Evolutionary conservation across 2,888 invertebrate species (phyloP).

Genomic region (Sesamia inferens): DNA sequence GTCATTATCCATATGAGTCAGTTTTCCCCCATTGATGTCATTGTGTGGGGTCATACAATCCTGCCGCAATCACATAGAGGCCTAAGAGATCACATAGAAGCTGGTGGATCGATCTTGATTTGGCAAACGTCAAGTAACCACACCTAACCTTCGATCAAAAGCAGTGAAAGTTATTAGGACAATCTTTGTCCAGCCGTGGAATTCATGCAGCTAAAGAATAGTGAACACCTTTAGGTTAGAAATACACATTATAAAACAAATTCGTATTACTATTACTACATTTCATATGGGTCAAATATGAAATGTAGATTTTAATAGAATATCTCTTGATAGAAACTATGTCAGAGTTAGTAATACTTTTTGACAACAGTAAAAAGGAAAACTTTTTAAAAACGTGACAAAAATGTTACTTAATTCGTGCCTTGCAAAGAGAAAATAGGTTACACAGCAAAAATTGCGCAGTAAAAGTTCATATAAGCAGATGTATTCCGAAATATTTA

Average conservation of each 20-base stretch:
- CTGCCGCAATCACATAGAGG: neutral
- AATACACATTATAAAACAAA: too few species aligned
- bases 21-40: too few species aligned
- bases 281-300: neutral
- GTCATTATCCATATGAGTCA: neutral
- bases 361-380: neutral
- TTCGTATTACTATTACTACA: too few species aligned
- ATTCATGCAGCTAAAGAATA: too few species aligned
- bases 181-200: neutral
- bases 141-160: neutral
- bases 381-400: neutral
- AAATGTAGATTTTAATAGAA: neutral
- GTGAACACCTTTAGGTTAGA: too few species aligned
- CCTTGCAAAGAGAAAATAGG: constrained; percentile 13
- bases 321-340: neutral
- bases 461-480: constrained; percentile 6
- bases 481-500: constrained; percentile 13
- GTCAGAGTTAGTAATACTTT: neutral
- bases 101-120: neutral
- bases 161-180: neutral
- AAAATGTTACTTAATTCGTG: constrained; percentile 16
- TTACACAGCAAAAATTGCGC: constrained; percentile 7
- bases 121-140: neutral
- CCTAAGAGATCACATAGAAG: neutral
- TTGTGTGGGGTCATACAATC: too few species aligned